Base-by-base conservation (phyloP, 2,113 vertebrate genomes). In the Apodemus speciosus region DNA sequence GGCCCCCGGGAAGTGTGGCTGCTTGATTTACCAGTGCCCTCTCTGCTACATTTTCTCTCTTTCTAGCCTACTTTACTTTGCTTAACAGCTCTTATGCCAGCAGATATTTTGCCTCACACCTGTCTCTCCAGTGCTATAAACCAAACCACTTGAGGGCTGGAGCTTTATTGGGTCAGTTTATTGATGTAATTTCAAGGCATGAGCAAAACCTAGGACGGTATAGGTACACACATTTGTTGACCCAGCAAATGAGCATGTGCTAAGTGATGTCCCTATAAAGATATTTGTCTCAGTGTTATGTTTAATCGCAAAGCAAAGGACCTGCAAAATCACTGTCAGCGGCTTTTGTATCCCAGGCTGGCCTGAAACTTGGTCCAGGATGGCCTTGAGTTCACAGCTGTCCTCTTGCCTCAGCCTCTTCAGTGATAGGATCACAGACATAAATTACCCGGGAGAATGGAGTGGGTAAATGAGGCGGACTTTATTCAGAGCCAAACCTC, bases 231-330 rank as follows among this genome's bases (percentile, higher is more conserved):
- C 73, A 25, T 75, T 76, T 77, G 60, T 76, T 93, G 88, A 86
- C 35, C 71, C 46, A 94, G 0, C 58, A 51, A 91, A 80, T n/a
- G 58, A 51, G 43, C 9, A 23, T 18, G 9, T 23, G 27, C 51
- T 77, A 71, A 90, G 75, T 77, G 35, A 66, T 43, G 9, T 76
- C 51, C 86, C 40, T 86, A 2, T 66, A 62, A 64, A 18, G 30
- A 13, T 32, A 76, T 60, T 73, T 80, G 64, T 35, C 90, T n/a
- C 8, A 69, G 9, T 66, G 49, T 73, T 73, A 10, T n/a, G 79
- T 94, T 87, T 95, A 73, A 46, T 79, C 89, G 86, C 75, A 90
- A 56, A 72, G 68, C 53, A 66, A 81, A 81, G 35, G 81, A 5
- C 69, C 62, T 56, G 51, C 71, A 71, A 69, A 14, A 56, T 64